Conservation (phyloP, 2,888 invertebrate genomes). For the Fragum sueziense region DNA sequence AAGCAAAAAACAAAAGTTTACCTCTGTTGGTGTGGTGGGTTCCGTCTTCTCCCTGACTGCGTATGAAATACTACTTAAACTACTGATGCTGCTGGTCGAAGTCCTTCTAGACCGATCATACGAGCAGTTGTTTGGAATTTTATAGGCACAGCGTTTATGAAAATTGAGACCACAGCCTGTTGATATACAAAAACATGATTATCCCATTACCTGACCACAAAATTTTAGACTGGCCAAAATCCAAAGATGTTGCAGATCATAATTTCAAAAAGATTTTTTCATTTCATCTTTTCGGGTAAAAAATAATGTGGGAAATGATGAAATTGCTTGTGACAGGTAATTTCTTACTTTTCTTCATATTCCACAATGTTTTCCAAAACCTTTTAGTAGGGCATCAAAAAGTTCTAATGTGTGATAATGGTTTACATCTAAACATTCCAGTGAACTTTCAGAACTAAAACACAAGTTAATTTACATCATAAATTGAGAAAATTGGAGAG, state of each 20-base stretch:
- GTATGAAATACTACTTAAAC: conserved; percentile 49
- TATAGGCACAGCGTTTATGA: conserved; percentile 96
- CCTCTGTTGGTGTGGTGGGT: conserved; percentile 58
- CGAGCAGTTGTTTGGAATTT: conserved; percentile 98
- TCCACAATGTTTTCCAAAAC: neutral
- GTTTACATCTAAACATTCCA: too few relatives aligned
- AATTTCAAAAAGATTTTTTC: too few relatives aligned
- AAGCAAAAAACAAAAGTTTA: neutral
- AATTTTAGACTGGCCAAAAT: too few relatives aligned
- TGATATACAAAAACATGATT: neutral
- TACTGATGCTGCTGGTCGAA: conserved; percentile 61
- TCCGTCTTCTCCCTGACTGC: conserved; percentile 60
- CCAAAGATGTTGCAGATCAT: too few relatives aligned
- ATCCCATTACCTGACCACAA: too few relatives aligned
- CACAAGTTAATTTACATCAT: too few relatives aligned
- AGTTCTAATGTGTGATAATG: too few relatives aligned
- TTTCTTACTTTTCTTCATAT: neutral
- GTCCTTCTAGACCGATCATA: conserved; percentile 82
- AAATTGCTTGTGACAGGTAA: neutral
- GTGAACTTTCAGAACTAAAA: too few relatives aligned
- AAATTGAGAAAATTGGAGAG: too few relatives aligned
- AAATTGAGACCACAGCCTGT: conserved; percentile 98
- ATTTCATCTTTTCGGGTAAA: neutral
- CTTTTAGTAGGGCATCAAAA: neutral
- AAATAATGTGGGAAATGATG: too few relatives aligned